Percentiles rank a stretch among this genome's conserved stretches.
Conservation (phyloP, 2,113 vertebrate species). For the Toxotes jaculatrix region DNA sequence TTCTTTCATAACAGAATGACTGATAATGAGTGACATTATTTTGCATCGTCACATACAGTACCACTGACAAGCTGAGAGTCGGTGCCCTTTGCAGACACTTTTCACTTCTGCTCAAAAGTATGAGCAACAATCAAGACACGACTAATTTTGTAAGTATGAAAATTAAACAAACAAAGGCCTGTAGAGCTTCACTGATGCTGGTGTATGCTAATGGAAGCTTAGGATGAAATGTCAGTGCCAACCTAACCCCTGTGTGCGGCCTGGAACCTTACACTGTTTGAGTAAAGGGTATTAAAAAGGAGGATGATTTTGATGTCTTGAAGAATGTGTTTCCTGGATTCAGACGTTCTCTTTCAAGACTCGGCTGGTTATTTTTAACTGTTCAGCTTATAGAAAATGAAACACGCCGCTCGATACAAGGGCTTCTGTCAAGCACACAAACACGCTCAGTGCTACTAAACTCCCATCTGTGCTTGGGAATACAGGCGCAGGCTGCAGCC, state of each 20-base stretch:
- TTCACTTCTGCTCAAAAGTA: neutral
- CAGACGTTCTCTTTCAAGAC: neutral
- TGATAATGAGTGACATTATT: neutral
- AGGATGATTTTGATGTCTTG: neutral
- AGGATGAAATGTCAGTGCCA: neutral
- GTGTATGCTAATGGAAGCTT: neutral
- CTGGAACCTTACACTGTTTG: neutral
- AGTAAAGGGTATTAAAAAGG: neutral
- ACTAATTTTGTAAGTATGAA: neutral
- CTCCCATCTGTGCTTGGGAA: conserved; percentile 69
- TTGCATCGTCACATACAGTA: neutral
- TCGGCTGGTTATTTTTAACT: conserved; percentile 29
- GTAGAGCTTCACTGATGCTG: neutral
- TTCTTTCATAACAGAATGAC: too few relatives aligned
- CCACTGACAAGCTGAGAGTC: neutral
- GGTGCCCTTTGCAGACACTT: neutral
- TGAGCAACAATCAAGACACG: neutral
- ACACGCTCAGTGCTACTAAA: conserved; percentile 55
- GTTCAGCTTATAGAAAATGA: conserved; percentile 41
- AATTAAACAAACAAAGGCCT: neutral
- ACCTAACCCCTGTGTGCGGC: neutral
- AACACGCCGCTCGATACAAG: conserved; percentile 31
- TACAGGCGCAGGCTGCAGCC: conserved; percentile 57
- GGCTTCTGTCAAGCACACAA: conserved; percentile 56
- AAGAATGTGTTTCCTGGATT: neutral